A percentile compares a stretch with the other conserved stretches of the same genome.
Evolutionary conservation across 2,113 vertebrate genomes (phyloP).

Genomic region (Lophotis ruficrista): DNA sequence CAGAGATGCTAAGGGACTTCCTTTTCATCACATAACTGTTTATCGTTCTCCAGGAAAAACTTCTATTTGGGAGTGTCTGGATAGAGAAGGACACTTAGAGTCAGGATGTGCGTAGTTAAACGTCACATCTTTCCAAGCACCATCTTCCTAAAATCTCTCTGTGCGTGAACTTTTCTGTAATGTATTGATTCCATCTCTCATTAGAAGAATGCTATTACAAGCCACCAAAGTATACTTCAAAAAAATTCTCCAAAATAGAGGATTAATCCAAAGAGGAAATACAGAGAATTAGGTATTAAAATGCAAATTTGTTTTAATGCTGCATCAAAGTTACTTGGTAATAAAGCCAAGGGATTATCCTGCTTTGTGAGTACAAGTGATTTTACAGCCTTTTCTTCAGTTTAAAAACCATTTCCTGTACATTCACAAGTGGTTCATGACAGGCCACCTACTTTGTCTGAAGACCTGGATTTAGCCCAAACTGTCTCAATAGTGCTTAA

Average conservation of each 20-base stretch:
- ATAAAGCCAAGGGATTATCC: slow-evolving; percentile 26
- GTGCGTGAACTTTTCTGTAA: not conserved
- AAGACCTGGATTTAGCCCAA: not conserved
- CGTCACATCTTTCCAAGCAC: not conserved
- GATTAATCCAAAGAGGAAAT: not conserved
- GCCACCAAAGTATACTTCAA: not conserved
- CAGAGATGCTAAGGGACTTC: not conserved
- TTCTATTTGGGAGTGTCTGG: not conserved
- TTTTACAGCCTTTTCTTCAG: not conserved
- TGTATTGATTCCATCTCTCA: not conserved
- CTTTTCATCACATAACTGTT: not conserved
- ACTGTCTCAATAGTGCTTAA: not conserved
- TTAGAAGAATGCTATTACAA: not conserved
- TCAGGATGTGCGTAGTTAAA: not conserved
- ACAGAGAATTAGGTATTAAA: not conserved
- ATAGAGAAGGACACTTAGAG: not conserved
- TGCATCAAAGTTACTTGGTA: slow-evolving; percentile 5
- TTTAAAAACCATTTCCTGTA: not conserved
- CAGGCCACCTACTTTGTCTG: not conserved
- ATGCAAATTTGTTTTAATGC: slow-evolving; percentile 31
- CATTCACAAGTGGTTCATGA: not conserved
- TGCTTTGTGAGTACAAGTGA: not conserved
- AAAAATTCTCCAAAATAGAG: not conserved
- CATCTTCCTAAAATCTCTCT: not conserved
- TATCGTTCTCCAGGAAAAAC: not conserved